Conservation (phyloP, 2,888 invertebrate genomes). For the Prostheceraeus crozeri region DNA sequence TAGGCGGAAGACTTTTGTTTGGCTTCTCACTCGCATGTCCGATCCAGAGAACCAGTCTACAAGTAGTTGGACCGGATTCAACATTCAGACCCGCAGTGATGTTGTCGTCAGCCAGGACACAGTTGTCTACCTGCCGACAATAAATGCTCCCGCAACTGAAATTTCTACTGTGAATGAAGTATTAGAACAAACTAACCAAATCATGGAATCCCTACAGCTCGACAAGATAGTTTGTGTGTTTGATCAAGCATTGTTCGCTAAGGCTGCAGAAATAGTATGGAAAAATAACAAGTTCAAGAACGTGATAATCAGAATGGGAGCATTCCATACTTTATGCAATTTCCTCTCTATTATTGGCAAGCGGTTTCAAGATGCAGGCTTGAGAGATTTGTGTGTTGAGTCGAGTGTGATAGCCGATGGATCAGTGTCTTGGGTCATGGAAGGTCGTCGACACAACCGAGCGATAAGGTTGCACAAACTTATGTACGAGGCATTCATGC, state of each 20-base stretch:
- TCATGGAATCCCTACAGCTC: conserved; percentile 32
- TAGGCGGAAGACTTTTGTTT: conserved; percentile 2
- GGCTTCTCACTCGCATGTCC: conserved; percentile 22
- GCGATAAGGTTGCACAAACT: too few species aligned
- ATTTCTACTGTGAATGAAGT: conserved; percentile 36
- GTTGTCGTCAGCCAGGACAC: conserved; percentile 36
- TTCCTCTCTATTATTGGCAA: conserved; percentile 42
- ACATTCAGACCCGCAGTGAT: too few species aligned
- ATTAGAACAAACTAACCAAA: conserved; percentile 28
- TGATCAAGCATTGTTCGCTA: conserved; percentile 43
- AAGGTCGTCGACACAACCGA: conserved; percentile 38
- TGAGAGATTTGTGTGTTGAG: conserved; percentile 41
- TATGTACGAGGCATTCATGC: too few species aligned
- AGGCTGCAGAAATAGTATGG: conserved; percentile 42
- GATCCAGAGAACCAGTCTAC: too few species aligned
- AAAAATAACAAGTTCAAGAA: conserved; percentile 38
- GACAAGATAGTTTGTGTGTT: conserved; percentile 31
- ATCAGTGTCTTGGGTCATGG: conserved; percentile 40
- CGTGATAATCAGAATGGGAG: conserved; percentile 41
- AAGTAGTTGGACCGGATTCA: too few species aligned
- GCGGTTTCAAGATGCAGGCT: conserved; percentile 42
- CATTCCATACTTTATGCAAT: conserved; percentile 42
- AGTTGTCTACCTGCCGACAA: conserved; percentile 38
- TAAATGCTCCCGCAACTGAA: conserved; percentile 38
- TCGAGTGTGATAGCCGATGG: conserved; percentile 40